Base-by-base conservation (phyloP, 2,797 vertebrate genomes). In the Tachyglossus aculeatus region DNA sequence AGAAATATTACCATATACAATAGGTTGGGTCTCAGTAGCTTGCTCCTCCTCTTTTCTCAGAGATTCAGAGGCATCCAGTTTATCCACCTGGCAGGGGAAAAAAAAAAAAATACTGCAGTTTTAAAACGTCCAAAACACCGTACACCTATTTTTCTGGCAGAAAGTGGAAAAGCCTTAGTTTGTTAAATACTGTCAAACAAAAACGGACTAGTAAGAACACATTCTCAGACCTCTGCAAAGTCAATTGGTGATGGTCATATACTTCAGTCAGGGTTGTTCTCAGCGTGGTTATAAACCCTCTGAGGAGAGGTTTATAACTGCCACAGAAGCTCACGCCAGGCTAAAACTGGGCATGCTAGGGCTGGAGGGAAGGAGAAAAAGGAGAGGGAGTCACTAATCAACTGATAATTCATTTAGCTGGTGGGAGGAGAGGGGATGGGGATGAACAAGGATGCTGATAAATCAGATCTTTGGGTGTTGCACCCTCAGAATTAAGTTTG, bases 1-100 rank as follows among this genome's bases (percentile, higher is more conserved):
- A 50, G 0, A 54, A 44, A 39, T 12, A 76, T 94, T 96, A 99
- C 98, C 98, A 91, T 99, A 99, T 94, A 99, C 98, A 37, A 99
- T 99, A 69, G 98, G 98, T 86, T 99, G 97, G 25, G 97, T 98
- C 91, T 99, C 98, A 3, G 98, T 99, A 55, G 96, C 96, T 89
- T 99, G 98, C 77, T 99, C 98, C 89, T 99, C 98, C 89, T 99
- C 97, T 95, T 99, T 98, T 94, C 98, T 96, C 91, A 99, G 93
- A n/a, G 98, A 99, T 85, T 99, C 98, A 0, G 98, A 99, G 71
- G 97, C 96, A 82, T 99, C 98, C 71, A 99, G 94, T 88, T 99
- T 98, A 91, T 99, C 98, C 77, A 99, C 97, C 98, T 99, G 89
- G 41, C 91, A 74, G 75, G n/a, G n/a, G n/a, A n/a, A n/a, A n/a